Conservation (phyloP, 30 jellyfish, hydroid and myxozoan species). For the Aurelia sp. region DNA sequence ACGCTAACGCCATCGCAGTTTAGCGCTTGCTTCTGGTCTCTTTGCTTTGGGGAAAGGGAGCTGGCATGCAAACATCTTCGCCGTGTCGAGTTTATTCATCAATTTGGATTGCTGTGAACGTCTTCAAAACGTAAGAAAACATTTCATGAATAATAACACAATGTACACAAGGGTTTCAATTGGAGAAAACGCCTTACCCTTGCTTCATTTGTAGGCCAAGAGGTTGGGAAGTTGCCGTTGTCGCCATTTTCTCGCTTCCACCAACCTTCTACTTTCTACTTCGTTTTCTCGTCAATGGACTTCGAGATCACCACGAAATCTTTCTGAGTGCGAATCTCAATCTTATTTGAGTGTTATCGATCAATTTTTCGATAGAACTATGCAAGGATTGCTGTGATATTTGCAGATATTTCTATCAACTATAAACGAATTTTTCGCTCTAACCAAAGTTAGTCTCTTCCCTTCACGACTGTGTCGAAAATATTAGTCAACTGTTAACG, state of each 20-base stretch:
- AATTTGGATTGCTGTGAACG: no score
- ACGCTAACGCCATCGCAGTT: no score
- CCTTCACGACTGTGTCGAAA: no score
- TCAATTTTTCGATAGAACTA: neutral
- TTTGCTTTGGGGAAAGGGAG: no score
- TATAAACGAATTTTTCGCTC: no score
- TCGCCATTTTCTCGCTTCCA: conserved; percentile 66
- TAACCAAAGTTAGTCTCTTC: no score
- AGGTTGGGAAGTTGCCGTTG: conserved; percentile 63
- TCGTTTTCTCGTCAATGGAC: conserved; percentile 12
- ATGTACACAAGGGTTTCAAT: neutral
- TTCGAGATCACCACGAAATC: neutral
- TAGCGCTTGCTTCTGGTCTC: no score
- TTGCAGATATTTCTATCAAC: conserved; percentile 12
- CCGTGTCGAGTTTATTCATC: no score
- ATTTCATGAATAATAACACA: no score
- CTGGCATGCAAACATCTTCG: no score
- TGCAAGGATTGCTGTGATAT: conserved; percentile 48
- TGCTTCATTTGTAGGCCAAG: conserved; percentile 56
- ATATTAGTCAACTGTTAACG: no score
- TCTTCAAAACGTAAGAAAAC: no score
- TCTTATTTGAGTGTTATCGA: neutral
- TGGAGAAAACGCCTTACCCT: conserved; percentile 29
- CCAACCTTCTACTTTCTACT: conserved; percentile 27
- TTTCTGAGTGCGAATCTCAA: neutral